Base-by-base conservation (phyloP, 2,797 vertebrate genomes). In the Bovichtus variegatus region DNA sequence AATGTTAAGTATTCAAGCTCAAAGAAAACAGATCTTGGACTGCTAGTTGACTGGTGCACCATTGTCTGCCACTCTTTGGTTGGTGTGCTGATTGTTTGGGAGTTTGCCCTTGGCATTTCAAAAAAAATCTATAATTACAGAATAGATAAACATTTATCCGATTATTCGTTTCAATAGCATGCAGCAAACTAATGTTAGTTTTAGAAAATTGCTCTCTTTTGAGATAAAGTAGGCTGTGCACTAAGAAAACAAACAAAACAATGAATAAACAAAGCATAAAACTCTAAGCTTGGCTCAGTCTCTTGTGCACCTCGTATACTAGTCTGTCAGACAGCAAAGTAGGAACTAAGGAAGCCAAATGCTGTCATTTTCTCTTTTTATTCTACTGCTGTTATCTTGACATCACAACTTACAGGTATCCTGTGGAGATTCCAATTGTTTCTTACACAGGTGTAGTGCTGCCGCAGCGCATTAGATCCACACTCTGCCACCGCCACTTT, bases 61-160 rank as follows among this genome's bases (percentile, higher is more conserved):
- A 27, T 43, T 47, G 21, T 46, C n/a, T 65, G 10, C 23, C 63
- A 69, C 23, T 72, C 29, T 54, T 49, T 55, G 43, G 25, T 47
- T 44, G 47, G 15, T 43, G 25, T 4, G 25, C 4, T 69, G 27
- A 57, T 66, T 43, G 49, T 77, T 38, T 18, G n/a, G 21, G 8
- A 11, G 15, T 73, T 63, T 69, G 34, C 61, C 38, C 27, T 57
- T 50, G 23, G 46, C 54, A n/a, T 29, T 62, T 72, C 11, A 9
- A 57, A 78, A 65, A 46, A 78, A 60, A 19, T 61, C 21, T 76
- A 34, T 34, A 46, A 60, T 80, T 70, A 72, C 46, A 75, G 21
- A 80, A 31, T 27, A 66, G 40, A 74, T 69, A 1, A 76, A 65
- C 21, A 41, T 13, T 61, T 23, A 55, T 29, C 23, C 69, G 36